phyloP scores from a whole-genome alignment of 2,888 invertebrate species.

The Tortrix viridana region DNA sequence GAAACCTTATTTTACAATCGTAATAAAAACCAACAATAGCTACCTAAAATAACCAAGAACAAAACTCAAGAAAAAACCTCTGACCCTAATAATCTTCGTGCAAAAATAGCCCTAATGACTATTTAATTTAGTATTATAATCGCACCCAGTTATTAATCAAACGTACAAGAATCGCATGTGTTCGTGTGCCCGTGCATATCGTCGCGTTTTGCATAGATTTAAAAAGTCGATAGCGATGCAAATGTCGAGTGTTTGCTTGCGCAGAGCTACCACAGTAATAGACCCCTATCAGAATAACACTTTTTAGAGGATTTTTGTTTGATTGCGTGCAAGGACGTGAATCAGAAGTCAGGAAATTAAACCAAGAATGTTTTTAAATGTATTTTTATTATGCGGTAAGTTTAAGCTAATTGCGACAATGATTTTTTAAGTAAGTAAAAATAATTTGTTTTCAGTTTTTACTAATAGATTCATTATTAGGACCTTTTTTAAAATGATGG shows the following conservation, averaged over 20 bases:
- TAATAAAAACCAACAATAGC: no score
- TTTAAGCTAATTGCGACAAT: no score
- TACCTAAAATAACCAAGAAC: neutral
- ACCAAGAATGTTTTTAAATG: slow-evolving; percentile 39
- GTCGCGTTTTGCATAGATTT: slow-evolving; percentile 83
- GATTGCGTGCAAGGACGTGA: slow-evolving; percentile 59
- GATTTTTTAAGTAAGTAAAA: no score
- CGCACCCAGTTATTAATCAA: slow-evolving; percentile 64
- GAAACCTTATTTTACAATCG: no score
- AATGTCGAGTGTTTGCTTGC: slow-evolving; percentile 78
- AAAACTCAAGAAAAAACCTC: neutral
- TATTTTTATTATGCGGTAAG: no score
- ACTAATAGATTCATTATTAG: no score
- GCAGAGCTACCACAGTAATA: slow-evolving; percentile 80
- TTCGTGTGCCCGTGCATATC: slow-evolving; percentile 78
- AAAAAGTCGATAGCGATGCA: slow-evolving; percentile 83
- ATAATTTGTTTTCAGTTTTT: no score
- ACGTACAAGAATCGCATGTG: slow-evolving; percentile 73
- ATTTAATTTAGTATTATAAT: neutral
- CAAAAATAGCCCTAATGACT: slow-evolving; percentile 3
- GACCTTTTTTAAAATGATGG: no score
- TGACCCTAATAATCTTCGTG: neutral
- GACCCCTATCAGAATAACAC: slow-evolving; percentile 70
- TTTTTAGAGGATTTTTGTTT: slow-evolving; percentile 54
- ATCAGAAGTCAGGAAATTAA: slow-evolving; percentile 51